phyloP scores from a whole-genome alignment of 2,113 vertebrate genomes.

The Oncorhynchus keta region DNA sequence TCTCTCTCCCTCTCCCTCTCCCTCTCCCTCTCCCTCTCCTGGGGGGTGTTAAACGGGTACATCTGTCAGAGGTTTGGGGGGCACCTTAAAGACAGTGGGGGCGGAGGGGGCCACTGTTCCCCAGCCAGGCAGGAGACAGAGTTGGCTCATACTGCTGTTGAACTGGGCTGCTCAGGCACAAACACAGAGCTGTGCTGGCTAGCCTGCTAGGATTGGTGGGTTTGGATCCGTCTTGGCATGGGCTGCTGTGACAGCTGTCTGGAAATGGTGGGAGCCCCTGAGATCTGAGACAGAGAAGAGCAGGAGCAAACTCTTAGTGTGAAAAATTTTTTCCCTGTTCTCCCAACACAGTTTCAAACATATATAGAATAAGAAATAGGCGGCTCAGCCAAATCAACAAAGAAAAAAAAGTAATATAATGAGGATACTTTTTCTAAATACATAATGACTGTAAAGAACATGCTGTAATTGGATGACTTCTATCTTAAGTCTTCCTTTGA shows the following conservation, averaged over 20 bases:
- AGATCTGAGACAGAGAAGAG: conserved; percentile 51
- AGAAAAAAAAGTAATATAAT: conserved; percentile 24
- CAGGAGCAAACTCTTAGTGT: conserved; percentile 50
- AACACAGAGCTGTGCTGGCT: conserved; percentile 26
- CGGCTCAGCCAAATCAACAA: conserved; percentile 44
- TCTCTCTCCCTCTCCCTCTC: background rate
- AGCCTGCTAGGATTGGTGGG: conserved; percentile 56
- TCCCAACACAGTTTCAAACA: conserved; percentile 42
- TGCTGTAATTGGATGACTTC: conserved; percentile 62
- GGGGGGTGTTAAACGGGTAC: conserved; percentile 22
- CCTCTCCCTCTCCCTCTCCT: conserved; percentile 8
- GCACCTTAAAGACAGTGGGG: conserved; percentile 17
- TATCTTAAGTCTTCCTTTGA: conserved; percentile 55
- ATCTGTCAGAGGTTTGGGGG: conserved; percentile 23
- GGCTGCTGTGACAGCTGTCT: conserved; percentile 66
- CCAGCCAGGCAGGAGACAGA: conserved; percentile 18
- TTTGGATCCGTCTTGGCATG: conserved; percentile 63
- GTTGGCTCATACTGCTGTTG: conserved; percentile 55
- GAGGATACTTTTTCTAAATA: conserved; percentile 20
- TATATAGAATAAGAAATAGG: conserved; percentile 43
- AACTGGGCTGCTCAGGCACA: conserved; percentile 55
- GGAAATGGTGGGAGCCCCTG: conserved; percentile 69
- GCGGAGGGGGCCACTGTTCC: conserved; percentile 39
- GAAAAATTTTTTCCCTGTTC: conserved; percentile 57
- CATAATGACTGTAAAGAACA: conserved; percentile 39